Evolutionary conservation across 2,888 invertebrate genomes (phyloP), one percentile per base, ranked within the genome.

Genomic region (Chrysolina americana): DNA sequence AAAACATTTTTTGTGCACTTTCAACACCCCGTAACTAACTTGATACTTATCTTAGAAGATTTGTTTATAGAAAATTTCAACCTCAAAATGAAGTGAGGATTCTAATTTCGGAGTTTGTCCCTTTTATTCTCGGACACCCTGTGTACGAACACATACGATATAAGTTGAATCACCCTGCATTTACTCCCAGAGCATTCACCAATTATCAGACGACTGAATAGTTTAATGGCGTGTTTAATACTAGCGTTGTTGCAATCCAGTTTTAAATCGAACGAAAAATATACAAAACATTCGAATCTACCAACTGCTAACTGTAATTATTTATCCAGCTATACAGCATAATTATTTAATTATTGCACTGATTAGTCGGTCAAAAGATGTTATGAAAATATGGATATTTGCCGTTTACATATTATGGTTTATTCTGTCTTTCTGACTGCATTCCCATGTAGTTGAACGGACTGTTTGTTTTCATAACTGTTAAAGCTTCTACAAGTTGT

Each of bases 351-450:
- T 59, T 9, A 59, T 28, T 59, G 28, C 28, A 59, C n/a, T 36
- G 17, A n/a, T 23, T n/a, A 59, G n/a, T 59, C 59, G 59, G 59
- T 59, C 59, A 36, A 28, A 28, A 36, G 59, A 59, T 59, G 59
- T 59, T 53, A 28, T 59, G 59, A 36, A 53, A 53, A 36, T 59
- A 59, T 13, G 2, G 36, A 36, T 36, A 59, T 36, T 59, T 28
- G n/a, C 10, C 36, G 36, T 23, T 36, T 59, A 59, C 15, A 9
- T 59, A n/a, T n/a, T n/a, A 59, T 28, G 23, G 59, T 36, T 28
- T 53, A 19, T 21, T 53, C 50, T 6, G 50, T n/a, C 8, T 36
- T 21, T 53, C 50, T 6, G 50, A 8, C 8, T 36, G 11, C 36
- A 36, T 59, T 59, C 28, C 59, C 15, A 59, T 11, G 36, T 36